These are phyloP conservation scores for Flexamia atlantica DNA, from an alignment of 2,888 invertebrate genomes.

Conservation along the genomic window DNA sequence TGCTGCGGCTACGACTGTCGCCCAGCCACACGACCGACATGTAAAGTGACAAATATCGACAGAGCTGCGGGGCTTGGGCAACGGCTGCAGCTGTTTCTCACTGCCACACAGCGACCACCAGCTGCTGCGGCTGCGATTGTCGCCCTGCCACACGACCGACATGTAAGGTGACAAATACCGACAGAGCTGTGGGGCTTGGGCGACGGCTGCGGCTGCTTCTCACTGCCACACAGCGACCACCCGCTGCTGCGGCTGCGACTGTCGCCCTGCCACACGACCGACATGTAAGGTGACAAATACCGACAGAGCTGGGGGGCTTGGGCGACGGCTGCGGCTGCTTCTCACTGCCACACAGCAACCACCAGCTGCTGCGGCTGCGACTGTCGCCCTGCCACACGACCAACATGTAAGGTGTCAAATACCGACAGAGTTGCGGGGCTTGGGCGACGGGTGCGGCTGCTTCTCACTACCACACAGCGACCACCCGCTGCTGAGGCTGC, in stretches of 20 bases:
- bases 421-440: background rate
- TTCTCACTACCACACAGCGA: conserved; percentile 68
- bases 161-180: background rate
- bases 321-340: background rate
- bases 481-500: conserved; percentile 70
- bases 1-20: conserved; percentile 69
- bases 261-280: conserved; percentile 58
- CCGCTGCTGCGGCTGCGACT: conserved; percentile 70
- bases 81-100: background rate
- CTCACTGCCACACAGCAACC: conserved; percentile 69
- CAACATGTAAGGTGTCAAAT: background rate
- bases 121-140: conserved; percentile 69
- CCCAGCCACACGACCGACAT: conserved; percentile 32
- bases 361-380: conserved; percentile 69
- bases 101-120: conserved; percentile 70
- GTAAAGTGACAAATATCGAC: background rate
- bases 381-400: conserved; percentile 65
- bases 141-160: conserved; percentile 52
- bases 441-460: background rate
- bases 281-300: background rate
- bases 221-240: conserved; percentile 70
- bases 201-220: background rate
- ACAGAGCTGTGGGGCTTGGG: no score
- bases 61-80: background rate
- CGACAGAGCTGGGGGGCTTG: no score